Conservation (phyloP, 2,888 invertebrate genomes). For the Temnothorax rugatulus region DNA sequence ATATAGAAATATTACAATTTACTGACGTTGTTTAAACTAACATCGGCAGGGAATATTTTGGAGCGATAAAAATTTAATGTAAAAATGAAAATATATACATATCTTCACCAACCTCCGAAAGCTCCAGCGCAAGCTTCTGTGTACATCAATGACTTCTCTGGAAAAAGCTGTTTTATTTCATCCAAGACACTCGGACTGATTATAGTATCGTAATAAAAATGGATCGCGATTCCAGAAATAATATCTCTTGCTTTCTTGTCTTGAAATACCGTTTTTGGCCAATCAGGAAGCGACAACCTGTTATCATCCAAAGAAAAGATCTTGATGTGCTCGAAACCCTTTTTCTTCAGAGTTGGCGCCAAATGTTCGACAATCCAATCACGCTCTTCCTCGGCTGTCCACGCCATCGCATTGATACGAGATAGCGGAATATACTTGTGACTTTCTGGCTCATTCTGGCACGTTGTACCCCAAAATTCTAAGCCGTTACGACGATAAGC, state of each 20-base stretch:
- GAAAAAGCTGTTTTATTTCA: constrained; percentile 88
- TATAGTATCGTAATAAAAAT: constrained; percentile 93
- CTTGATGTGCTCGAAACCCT: constrained; percentile 88
- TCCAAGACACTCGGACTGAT: constrained; percentile 88
- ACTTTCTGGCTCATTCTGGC: constrained; percentile 93
- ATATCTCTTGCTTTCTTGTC: background rate
- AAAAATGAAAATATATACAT: background rate
- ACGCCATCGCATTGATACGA: constrained; percentile 90
- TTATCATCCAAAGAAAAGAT: constrained; percentile 93
- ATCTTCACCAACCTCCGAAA: background rate
- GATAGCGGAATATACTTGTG: constrained; percentile 64
- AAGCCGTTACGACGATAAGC: constrained; percentile 90
- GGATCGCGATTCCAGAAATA: constrained; percentile 92
- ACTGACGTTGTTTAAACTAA: background rate
- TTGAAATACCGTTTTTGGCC: constrained; percentile 81
- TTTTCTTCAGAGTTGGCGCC: constrained; percentile 90
- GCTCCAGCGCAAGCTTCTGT: constrained; percentile 93
- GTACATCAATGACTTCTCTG: constrained; percentile 91
- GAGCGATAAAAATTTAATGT: background rate
- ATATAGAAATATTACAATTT: background rate
- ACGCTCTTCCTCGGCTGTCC: constrained; percentile 89
- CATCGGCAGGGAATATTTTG: background rate
- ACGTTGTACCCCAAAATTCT: constrained; percentile 93
- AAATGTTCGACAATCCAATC: constrained; percentile 91
- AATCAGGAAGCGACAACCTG: constrained; percentile 89